A percentile compares a stretch with the other conserved stretches of the same genome.
These are phyloP conservation scores for Oncorhynchus nerka DNA, from an alignment of 2,113 vertebrate species.

Conservation along the genomic window DNA sequence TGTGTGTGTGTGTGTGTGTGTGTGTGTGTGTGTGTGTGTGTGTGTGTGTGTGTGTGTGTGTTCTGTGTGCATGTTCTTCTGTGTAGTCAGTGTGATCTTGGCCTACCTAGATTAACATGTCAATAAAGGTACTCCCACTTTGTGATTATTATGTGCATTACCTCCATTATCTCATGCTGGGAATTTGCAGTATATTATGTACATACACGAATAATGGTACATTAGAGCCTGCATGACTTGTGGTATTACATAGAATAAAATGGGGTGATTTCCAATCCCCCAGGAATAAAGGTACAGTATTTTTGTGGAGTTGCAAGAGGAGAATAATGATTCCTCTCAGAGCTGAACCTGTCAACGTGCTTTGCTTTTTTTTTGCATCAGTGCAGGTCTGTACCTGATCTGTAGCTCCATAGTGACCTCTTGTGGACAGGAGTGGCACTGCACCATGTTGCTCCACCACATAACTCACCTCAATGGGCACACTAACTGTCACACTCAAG, in stretches of 20 bases:
- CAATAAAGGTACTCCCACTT: conserved; percentile 10
- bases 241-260: too few species aligned
- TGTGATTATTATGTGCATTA: too few species aligned
- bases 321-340: conserved; percentile 1
- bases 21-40: conserved; percentile 8
- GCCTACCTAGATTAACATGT: conserved; percentile 36
- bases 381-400: conserved; percentile 4
- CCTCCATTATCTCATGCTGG: conserved; percentile 17
- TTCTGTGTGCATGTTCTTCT: conserved; percentile 16
- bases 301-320: background rate
- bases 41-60: background rate
- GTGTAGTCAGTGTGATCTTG: conserved; percentile 2
- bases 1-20: background rate
- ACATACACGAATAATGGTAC: too few species aligned
- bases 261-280: background rate
- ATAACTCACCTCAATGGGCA: background rate
- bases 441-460: background rate
- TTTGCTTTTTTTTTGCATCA: conserved; percentile 22
- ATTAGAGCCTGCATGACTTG: too few species aligned
- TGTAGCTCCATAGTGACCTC: conserved; percentile 65
- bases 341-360: conserved; percentile 52
- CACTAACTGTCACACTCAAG: background rate
- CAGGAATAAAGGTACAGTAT: background rate
- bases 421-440: conserved; percentile 41
- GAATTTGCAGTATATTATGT: background rate